These are phyloP conservation scores for Boloria selene DNA, from an alignment of 2,888 invertebrate species.

Conservation along the genomic window DNA sequence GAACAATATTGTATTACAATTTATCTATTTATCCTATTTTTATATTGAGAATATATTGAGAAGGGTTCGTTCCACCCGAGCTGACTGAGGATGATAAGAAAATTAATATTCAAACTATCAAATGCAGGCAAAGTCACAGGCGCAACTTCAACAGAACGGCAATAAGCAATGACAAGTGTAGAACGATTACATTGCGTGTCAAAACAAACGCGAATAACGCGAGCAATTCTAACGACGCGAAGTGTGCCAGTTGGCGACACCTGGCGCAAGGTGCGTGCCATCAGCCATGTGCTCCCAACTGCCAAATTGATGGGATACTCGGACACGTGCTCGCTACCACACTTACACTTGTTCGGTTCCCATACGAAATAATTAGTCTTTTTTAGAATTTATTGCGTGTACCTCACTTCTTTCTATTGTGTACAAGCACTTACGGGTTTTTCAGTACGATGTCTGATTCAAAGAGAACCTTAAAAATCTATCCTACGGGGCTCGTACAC, in stretches of 20 bases:
- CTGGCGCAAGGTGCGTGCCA: constrained; percentile 62
- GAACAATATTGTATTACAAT: no score
- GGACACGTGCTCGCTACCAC: constrained; percentile 24
- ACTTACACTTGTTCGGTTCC: neutral
- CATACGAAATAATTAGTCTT: neutral
- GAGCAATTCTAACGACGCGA: constrained; percentile 36
- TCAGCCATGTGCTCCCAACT: constrained; percentile 38
- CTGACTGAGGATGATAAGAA: no score
- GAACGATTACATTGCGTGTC: neutral
- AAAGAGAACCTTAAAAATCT: no score
- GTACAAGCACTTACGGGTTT: no score
- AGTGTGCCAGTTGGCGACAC: constrained; percentile 63
- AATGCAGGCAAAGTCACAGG: no score
- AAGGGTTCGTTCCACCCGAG: no score
- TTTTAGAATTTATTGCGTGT: neutral
- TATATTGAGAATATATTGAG: no score
- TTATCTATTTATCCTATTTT: no score
- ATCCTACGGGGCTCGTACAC: no score
- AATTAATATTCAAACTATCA: no score
- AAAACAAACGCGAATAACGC: constrained; percentile 11
- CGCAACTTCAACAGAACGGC: neutral
- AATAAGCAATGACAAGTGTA: constrained; percentile 9
- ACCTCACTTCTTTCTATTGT: no score
- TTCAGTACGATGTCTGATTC: no score
- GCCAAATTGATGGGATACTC: constrained; percentile 29